These are phyloP conservation scores for Eretmocerus hayati DNA, from an alignment of 2,888 invertebrate genomes.

Conservation along the genomic window DNA sequence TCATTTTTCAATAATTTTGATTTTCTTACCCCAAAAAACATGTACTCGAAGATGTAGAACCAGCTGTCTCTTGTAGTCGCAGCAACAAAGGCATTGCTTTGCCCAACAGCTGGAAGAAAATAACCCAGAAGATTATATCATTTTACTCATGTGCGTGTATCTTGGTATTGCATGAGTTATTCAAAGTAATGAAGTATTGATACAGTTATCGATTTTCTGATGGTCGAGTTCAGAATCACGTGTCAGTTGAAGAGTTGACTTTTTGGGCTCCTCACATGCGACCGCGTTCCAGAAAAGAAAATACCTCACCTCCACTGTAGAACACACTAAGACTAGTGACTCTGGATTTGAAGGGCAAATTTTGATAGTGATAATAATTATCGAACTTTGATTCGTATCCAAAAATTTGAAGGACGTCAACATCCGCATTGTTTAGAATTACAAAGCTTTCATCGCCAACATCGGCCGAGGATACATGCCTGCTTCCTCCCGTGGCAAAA, in stretches of 20 bases:
- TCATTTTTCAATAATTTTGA: too few relatives aligned
- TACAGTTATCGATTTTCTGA: too few relatives aligned
- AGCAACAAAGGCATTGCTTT: slow-evolving; percentile 28
- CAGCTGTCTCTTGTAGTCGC: slow-evolving; percentile 31
- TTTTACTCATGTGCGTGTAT: too few relatives aligned
- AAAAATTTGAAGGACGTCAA: slow-evolving; percentile 32
- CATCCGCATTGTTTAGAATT: slow-evolving; percentile 31
- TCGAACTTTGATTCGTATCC: slow-evolving; percentile 26
- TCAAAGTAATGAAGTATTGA: too few relatives aligned
- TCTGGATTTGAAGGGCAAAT: slow-evolving; percentile 28
- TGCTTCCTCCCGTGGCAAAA: slow-evolving; percentile 31
- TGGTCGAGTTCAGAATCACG: not conserved
- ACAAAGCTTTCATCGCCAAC: slow-evolving; percentile 29
- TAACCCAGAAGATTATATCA: too few relatives aligned
- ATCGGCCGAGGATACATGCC: slow-evolving; percentile 28
- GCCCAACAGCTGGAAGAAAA: slow-evolving; percentile 25
- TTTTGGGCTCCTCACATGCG: too few relatives aligned
- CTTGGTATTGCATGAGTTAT: too few relatives aligned
- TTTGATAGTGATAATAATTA: slow-evolving; percentile 35
- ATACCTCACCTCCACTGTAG: slow-evolving; percentile 31
- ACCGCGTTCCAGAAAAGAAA: too few relatives aligned
- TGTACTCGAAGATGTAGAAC: slow-evolving; percentile 35
- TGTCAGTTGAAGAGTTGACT: not conserved
- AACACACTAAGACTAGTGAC: slow-evolving; percentile 30
- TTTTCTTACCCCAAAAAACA: slow-evolving; percentile 29